These are phyloP conservation scores for Sisyra terminalis DNA, from an alignment of 2,888 invertebrate species.

Conservation along the genomic window DNA sequence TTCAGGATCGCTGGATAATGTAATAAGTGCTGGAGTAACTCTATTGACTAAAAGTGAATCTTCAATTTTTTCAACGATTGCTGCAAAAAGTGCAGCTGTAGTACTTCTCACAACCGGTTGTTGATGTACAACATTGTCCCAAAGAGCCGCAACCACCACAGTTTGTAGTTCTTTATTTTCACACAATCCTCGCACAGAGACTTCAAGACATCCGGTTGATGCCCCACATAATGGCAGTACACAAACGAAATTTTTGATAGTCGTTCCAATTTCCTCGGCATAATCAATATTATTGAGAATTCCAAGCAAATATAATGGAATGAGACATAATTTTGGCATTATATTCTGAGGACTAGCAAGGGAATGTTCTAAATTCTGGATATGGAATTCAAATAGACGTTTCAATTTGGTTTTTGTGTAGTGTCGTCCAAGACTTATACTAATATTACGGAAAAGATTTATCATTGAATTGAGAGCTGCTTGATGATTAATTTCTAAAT, in stretches of 20 bases:
- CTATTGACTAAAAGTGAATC: constrained; percentile 37
- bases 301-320: constrained; percentile 42
- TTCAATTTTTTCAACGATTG: constrained; percentile 33
- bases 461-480: constrained; percentile 33
- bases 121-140: constrained; percentile 51
- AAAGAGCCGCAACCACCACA: constrained; percentile 37
- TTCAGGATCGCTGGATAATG: constrained; percentile 49
- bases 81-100: constrained; percentile 40
- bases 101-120: constrained; percentile 39
- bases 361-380: constrained; percentile 41
- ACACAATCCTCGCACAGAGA: constrained; percentile 23
- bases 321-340: constrained; percentile 35
- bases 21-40: constrained; percentile 51
- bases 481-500: constrained; percentile 34
- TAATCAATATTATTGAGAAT: constrained; percentile 35
- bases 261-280: constrained; percentile 30
- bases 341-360: constrained; percentile 33
- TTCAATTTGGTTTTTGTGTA: constrained; percentile 40
- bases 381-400: constrained; percentile 36
- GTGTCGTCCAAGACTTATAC: constrained; percentile 46
- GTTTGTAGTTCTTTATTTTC: constrained; percentile 29
- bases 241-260: constrained; percentile 38
- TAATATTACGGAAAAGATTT: constrained; percentile 36
- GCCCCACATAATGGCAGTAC: constrained; percentile 34
- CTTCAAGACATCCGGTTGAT: constrained; percentile 26